Conservation (phyloP, 1,140 invertebrate genomes). For the Drosophila equinoxialis region DNA sequence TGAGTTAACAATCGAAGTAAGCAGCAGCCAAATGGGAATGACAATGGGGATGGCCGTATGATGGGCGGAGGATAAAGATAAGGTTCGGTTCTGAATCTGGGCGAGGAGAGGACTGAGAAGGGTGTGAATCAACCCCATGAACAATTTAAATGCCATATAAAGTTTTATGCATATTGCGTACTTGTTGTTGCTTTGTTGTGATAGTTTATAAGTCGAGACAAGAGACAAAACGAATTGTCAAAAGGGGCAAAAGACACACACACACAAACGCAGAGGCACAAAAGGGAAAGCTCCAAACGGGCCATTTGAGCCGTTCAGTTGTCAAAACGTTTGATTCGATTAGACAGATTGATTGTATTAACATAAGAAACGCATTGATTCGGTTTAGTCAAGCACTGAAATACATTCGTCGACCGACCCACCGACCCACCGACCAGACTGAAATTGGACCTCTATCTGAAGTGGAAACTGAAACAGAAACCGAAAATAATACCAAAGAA, state of each 20-base stretch:
- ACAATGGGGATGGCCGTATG: background rate
- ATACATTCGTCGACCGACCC: conserved; percentile 20
- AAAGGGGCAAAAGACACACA: conserved; percentile 11
- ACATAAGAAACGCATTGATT: conserved; percentile 76
- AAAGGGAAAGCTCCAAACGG: conserved; percentile 49
- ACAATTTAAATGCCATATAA: conserved; percentile 78
- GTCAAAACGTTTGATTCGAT: conserved; percentile 78
- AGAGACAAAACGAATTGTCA: conserved; percentile 20
- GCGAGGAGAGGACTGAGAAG: background rate
- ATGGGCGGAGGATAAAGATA: background rate
- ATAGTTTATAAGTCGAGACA: conserved; percentile 51
- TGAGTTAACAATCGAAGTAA: conserved; percentile 77
- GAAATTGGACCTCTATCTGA: background rate
- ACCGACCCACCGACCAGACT: background rate
- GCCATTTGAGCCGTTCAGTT: conserved; percentile 69
- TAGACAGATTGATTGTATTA: conserved; percentile 79
- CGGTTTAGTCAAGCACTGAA: conserved; percentile 61
- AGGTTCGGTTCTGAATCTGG: conserved; percentile 17
- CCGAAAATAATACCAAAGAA: background rate
- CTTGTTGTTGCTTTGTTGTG: conserved; percentile 52
- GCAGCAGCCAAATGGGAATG: conserved; percentile 52
- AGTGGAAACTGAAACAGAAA: background rate
- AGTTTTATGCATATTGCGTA: conserved; percentile 77
- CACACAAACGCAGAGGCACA: background rate
- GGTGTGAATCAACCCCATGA: conserved; percentile 35